phyloP scores from a whole-genome alignment of 1,140 invertebrate genomes.

The Hycleus cichorii region DNA sequence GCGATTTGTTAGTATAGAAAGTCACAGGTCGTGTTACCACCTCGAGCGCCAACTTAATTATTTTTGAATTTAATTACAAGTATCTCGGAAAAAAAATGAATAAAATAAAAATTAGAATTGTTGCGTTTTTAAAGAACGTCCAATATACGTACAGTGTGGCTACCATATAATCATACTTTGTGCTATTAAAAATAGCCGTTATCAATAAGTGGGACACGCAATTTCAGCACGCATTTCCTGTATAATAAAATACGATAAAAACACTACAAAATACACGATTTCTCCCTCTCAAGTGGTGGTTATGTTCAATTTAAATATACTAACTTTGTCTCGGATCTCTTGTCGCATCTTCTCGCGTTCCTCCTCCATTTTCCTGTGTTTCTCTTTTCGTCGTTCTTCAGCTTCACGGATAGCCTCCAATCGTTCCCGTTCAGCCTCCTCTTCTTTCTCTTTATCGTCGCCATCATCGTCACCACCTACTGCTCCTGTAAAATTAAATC shows the following conservation, averaged over 20 bases:
- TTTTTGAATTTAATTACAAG: too few relatives aligned
- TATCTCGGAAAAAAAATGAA: too few relatives aligned
- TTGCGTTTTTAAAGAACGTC: too few relatives aligned
- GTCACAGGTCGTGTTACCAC: too few relatives aligned
- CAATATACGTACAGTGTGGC: too few relatives aligned
- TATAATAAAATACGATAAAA: too few relatives aligned
- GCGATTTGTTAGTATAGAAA: too few relatives aligned
- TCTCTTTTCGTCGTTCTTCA: slow-evolving; percentile 91
- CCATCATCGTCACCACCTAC: slow-evolving; percentile 83
- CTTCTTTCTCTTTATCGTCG: slow-evolving; percentile 89
- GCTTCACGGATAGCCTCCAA: slow-evolving; percentile 88
- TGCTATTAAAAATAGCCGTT: slow-evolving; percentile 7
- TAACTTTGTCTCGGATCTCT: slow-evolving; percentile 95
- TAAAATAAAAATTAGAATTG: too few relatives aligned
- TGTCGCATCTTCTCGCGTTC: slow-evolving; percentile 97
- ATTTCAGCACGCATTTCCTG: slow-evolving; percentile 4
- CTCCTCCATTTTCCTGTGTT: slow-evolving; percentile 97
- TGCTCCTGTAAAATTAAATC: slow-evolving; percentile 56
- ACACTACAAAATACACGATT: too few relatives aligned
- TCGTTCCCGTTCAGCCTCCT: slow-evolving; percentile 89
- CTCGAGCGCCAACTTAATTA: too few relatives aligned
- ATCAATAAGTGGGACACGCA: neutral
- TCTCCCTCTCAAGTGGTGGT: too few relatives aligned
- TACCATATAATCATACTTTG: neutral
- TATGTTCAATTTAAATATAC: slow-evolving; percentile 8